Base-by-base conservation (phyloP, 2,113 vertebrate genomes). In the Chamaetylas fuelleborni region DNA sequence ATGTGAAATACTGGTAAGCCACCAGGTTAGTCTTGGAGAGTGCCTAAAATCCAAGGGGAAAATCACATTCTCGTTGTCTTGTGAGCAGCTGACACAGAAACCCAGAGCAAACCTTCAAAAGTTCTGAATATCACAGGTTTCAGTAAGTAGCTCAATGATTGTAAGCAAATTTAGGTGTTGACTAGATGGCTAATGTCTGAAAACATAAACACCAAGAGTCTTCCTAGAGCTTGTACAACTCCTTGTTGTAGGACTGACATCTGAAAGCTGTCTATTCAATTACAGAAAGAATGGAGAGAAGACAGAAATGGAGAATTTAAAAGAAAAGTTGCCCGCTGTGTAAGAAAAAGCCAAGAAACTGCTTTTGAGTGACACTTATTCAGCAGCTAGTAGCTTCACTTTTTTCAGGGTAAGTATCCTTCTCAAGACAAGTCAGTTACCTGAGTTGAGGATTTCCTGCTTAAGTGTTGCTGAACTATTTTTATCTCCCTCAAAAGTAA, bases 271-370 rank as follows among this genome's bases (percentile, higher is more conserved):
- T 94, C 89, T 94, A 10, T 95, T 87, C 54, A 67, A 91, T 84
- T 98, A 78, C 97, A 99, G 99, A 99, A 99, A 99, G 99, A 99
- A 97, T 99, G 99, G 99, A 98, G 99, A 97, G 99, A 99, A 98
- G 99, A 99, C 98, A 98, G 99, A 98, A 99, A 99, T 38, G 99
- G 99, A 64, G 99, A 99, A 97, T 99, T 99, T 98, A 99, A 99
- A 98, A 99, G 99, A 96, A 99, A 99, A 99, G 99, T 99, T 92
- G 99, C 99, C 84, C 99, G 99, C 92, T 99, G 99, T 98, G 99
- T 99, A 99, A 99, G 99, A 98, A 99, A 99, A 98, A 99, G 99
- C 98, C 99, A 99, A 99, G 99, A 99, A 97, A 99, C 99, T 97
- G 99, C 99, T 96, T 99, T 99, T 98, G 99, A 99, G 98, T 99